These are phyloP conservation scores for Rhingia rostrata DNA, from an alignment of 2,888 invertebrate genomes.

Conservation along the genomic window DNA sequence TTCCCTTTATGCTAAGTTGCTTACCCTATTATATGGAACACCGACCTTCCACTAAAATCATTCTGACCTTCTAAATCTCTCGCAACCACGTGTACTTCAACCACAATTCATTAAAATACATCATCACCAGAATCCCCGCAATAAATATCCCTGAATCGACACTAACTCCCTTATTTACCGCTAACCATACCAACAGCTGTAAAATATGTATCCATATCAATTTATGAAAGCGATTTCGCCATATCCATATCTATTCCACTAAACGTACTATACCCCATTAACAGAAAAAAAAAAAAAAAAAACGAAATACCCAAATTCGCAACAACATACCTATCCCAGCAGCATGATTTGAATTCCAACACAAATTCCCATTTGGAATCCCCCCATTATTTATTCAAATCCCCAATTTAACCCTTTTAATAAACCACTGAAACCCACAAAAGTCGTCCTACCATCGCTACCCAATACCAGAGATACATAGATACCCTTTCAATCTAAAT, in stretches of 20 bases:
- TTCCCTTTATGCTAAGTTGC: no score
- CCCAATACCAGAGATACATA: not conserved
- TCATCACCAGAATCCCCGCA: not conserved
- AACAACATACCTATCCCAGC: slow-evolving; percentile 18
- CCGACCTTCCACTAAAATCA: no score
- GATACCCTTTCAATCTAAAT: slow-evolving; percentile 35
- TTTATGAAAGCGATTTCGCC: slow-evolving; percentile 35
- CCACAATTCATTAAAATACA: not conserved
- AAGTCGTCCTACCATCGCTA: not conserved
- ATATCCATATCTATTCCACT: slow-evolving; percentile 35
- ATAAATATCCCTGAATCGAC: slow-evolving; percentile 28
- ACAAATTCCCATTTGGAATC: slow-evolving; percentile 36
- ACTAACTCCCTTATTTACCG: slow-evolving; percentile 28
- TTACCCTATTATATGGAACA: no score
- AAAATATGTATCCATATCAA: slow-evolving; percentile 9
- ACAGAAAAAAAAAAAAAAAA: slow-evolving; percentile 22
- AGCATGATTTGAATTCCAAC: slow-evolving; percentile 59
- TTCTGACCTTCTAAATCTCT: not conserved
- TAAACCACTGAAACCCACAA: not conserved
- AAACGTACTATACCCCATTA: slow-evolving; percentile 33
- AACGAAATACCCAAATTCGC: slow-evolving; percentile 13
- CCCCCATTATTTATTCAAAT: slow-evolving; percentile 57
- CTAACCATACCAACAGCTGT: not conserved
- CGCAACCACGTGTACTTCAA: not conserved
- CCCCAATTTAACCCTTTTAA: slow-evolving; percentile 50